Conservation (phyloP, 2,113 vertebrate species). For the Prionailurus viverrinus region DNA sequence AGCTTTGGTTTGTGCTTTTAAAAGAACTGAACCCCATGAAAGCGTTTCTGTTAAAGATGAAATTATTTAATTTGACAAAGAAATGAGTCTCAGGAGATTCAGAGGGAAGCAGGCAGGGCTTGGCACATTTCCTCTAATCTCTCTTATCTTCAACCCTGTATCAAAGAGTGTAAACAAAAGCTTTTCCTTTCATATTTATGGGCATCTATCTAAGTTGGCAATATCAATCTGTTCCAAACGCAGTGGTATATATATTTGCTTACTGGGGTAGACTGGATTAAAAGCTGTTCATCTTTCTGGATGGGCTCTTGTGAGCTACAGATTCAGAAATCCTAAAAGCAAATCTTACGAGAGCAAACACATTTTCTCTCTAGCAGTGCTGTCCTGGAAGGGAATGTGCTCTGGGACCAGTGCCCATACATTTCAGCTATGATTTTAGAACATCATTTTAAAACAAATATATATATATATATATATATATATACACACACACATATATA, state of each 20-base stretch:
- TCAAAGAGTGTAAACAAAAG: background rate
- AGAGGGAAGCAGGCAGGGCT: background rate
- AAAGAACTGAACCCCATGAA: background rate
- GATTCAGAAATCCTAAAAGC: slow-evolving; percentile 53
- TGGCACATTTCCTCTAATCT: background rate
- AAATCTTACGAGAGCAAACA: slow-evolving; percentile 2
- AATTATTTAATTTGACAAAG: background rate
- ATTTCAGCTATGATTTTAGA: slow-evolving; percentile 18
- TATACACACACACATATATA: background rate
- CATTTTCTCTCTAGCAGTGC: slow-evolving; percentile 30
- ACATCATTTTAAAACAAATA: slow-evolving; percentile 33
- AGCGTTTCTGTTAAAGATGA: background rate
- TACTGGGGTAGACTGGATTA: slow-evolving; percentile 48
- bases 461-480: background rate
- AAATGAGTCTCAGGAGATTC: background rate
- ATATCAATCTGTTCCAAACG: background rate
- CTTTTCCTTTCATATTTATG: background rate
- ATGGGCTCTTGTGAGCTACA: background rate
- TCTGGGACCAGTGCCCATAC: background rate
- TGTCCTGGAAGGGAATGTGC: background rate
- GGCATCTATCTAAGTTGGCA: background rate
- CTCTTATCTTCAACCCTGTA: background rate
- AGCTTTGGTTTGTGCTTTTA: background rate
- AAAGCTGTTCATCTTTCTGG: slow-evolving; percentile 61
- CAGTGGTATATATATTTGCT: background rate